phyloP scores from a whole-genome alignment of 2,797 vertebrate species.

The Ficedula albicollis region DNA sequence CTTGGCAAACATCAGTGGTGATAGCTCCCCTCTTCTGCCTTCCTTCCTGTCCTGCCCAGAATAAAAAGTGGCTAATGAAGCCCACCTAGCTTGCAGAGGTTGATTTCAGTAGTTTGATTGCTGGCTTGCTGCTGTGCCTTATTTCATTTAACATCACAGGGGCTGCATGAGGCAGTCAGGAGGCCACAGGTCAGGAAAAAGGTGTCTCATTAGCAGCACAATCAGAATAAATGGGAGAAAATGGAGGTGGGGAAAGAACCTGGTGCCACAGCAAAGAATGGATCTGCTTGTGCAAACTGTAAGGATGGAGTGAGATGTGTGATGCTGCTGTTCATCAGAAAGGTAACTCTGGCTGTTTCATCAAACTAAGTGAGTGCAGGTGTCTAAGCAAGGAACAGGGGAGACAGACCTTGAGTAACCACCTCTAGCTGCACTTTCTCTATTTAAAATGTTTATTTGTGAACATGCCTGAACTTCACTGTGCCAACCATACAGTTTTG shows the following conservation, averaged over 20 bases:
- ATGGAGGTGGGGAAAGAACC: neutral
- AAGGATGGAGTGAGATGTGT: neutral
- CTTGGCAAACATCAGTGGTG: neutral
- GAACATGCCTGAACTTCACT: neutral
- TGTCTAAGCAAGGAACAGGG: neutral
- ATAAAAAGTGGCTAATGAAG: constrained; percentile 6
- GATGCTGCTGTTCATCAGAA: neutral
- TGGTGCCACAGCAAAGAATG: neutral
- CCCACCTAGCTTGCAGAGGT: neutral
- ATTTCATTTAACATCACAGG: neutral
- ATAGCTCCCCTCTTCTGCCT: neutral
- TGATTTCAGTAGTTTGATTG: constrained; percentile 8
- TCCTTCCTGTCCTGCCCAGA: neutral
- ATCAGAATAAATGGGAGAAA: neutral
- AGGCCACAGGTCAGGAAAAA: constrained; percentile 25
- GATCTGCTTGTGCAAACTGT: neutral
- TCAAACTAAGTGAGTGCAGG: neutral
- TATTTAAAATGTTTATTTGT: neutral
- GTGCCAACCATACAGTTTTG: neutral
- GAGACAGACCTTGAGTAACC: neutral
- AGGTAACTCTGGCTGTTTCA: neutral
- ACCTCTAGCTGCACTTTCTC: neutral
- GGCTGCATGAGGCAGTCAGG: neutral
- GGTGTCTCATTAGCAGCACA: constrained; percentile 37
- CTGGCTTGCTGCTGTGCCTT: constrained; percentile 18